Conservation (phyloP, 2,888 invertebrate genomes). For the Pomacea canaliculata region DNA sequence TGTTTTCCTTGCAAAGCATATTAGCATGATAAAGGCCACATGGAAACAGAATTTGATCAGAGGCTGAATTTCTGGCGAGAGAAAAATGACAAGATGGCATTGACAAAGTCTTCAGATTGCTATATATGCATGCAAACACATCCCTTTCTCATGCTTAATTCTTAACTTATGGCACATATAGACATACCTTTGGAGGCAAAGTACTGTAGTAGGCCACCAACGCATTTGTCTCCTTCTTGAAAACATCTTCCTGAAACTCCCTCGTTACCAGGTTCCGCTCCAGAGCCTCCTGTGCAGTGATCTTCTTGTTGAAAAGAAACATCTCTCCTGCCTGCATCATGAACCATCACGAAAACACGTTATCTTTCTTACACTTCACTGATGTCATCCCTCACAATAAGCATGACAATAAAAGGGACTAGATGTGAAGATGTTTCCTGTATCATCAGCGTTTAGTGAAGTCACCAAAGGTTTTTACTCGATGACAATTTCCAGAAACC, state of each 20-base stretch:
- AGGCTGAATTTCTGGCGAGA: constrained; percentile 29
- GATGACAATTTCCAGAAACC: too few species aligned
- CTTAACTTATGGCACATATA: too few species aligned
- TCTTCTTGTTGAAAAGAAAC: constrained; percentile 79
- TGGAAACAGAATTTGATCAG: not conserved
- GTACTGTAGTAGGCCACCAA: constrained; percentile 71
- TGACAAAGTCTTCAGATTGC: constrained; percentile 77
- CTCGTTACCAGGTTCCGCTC: constrained; percentile 83
- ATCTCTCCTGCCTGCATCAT: constrained; percentile 73
- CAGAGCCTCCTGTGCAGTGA: constrained; percentile 84
- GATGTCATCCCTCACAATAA: too few species aligned
- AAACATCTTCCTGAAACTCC: constrained; percentile 78
- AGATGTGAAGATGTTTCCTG: too few species aligned
- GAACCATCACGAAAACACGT: not conserved
- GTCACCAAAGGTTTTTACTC: too few species aligned
- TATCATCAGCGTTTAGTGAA: too few species aligned
- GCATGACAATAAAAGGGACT: too few species aligned
- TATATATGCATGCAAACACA: not conserved
- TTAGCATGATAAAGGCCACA: too few species aligned
- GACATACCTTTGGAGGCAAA: constrained; percentile 67
- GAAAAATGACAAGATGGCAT: constrained; percentile 76
- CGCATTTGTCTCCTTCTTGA: constrained; percentile 75
- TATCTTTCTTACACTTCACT: too few species aligned
- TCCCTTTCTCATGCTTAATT: too few species aligned
- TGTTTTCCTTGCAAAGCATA: too few species aligned